These are phyloP conservation scores for Microtus richardsoni DNA, from an alignment of 2,113 vertebrate species.

Conservation along the genomic window DNA sequence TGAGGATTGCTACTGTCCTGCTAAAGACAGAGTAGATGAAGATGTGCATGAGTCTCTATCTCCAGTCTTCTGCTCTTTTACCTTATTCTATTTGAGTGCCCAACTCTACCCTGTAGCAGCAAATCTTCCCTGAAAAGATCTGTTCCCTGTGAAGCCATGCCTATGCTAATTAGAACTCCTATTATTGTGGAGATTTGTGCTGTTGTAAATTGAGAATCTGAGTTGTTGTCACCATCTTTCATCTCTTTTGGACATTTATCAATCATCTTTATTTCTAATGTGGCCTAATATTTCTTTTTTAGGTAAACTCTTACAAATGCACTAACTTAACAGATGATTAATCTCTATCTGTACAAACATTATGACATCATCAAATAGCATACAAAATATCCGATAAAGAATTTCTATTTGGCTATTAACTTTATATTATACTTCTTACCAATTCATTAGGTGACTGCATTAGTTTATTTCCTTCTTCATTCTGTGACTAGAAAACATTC, in stretches of 20 bases:
- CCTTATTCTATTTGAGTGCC: not conserved
- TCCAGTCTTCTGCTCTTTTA: not conserved
- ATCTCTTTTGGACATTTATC: not conserved
- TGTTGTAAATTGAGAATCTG: not conserved
- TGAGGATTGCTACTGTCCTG: not conserved
- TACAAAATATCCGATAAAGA: not conserved
- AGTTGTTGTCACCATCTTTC: not conserved
- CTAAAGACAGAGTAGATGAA: not conserved
- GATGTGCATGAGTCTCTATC: not conserved
- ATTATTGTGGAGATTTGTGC: not conserved
- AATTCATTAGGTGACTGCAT: not conserved
- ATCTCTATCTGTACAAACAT: not conserved
- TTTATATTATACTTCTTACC: not conserved
- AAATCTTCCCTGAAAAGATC: not conserved
- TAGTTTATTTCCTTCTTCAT: not conserved
- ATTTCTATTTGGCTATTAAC: not conserved
- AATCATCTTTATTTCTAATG: not conserved
- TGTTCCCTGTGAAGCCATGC: not conserved
- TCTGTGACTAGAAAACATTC: not conserved
- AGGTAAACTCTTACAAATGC: not conserved
- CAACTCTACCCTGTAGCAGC: not conserved
- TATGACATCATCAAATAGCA: not conserved
- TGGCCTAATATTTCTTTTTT: not conserved
- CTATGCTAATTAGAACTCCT: not conserved
- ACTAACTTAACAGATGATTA: not conserved